Evolutionary conservation across 1,140 invertebrate species (phyloP).

Genomic region (Cataglyphis hispanica): DNA sequence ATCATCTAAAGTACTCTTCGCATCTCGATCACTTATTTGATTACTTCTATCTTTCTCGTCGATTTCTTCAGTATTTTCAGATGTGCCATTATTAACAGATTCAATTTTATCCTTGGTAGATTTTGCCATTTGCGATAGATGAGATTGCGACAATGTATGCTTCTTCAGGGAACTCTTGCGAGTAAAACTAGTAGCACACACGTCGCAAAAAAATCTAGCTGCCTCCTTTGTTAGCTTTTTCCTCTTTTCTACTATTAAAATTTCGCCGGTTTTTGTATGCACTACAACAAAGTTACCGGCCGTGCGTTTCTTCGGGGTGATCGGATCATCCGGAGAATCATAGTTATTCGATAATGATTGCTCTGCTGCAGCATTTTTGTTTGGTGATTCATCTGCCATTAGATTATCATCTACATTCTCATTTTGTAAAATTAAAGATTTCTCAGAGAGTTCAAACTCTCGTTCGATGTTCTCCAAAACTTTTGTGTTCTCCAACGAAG

Average conservation of each 20-base stretch:
- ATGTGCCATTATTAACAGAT: background rate
- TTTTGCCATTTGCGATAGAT: constrained; percentile 78
- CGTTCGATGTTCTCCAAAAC: background rate
- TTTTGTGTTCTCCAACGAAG: constrained; percentile 3
- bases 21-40: constrained; percentile 2
- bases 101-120: constrained; percentile 61
- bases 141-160: constrained; percentile 83
- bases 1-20: background rate
- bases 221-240: constrained; percentile 85
- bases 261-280: constrained; percentile 83
- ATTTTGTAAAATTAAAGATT: background rate
- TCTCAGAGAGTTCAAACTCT: background rate
- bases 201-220: constrained; percentile 83
- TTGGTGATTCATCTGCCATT: background rate
- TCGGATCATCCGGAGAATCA: constrained; percentile 23
- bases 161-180: constrained; percentile 85
- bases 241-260: constrained; percentile 84
- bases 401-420: background rate
- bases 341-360: background rate
- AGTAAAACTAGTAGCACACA: constrained; percentile 84
- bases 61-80: constrained; percentile 17
- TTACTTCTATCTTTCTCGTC: constrained; percentile 27
- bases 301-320: constrained; percentile 77
- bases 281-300: constrained; percentile 82
- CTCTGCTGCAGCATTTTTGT: constrained; percentile 18